Base-by-base conservation (phyloP, 2,113 vertebrate species). In the Sylvietta virens region DNA sequence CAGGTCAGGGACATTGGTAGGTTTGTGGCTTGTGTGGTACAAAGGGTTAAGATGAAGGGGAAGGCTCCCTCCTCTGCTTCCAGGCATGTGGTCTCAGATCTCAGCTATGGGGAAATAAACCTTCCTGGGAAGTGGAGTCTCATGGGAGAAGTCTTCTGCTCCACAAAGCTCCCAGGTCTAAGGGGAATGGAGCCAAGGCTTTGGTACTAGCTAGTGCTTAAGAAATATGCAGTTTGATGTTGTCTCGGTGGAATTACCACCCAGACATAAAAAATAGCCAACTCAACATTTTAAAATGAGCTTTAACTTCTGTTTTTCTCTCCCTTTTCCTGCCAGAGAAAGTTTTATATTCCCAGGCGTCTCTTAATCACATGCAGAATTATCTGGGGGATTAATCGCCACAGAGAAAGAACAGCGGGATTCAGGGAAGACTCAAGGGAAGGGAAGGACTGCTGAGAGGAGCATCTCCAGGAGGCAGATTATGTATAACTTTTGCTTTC, bases 311-410 rank as follows among this genome's bases (percentile, higher is more conserved):
- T 69, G 19, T 24, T 95, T 76, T 70, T 67, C 53, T 60, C 51
- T 66, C 27, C 13, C 14, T 71, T 73, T 83, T 26, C 69, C 48
- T 62, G 27, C 27, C 16, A 42, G 72, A 56, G 72, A 67, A 66
- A 79, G 33, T 48, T 74, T 90, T 31, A 15, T 62, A 71, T 92
- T 94, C 86, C 92, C 92, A 95, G 48, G 35, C 85, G 78, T 88
- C 61, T 24, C 27, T 72, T 88, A 67, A 94, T 30, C 26, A 53
- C 18, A 20, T 23, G 47, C 60, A 76, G 65, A 92, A 84, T 78
- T 94, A 78, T 92, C 86, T 86, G 56, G 82, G 79, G 79, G 47
- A 71, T 96, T 97, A 93, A 81, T 4, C 6, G 81, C 70, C n/a
- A 33, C 40, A 60, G 51, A 35, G 39, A 64, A 24, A 35, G 22